phyloP scores from a whole-genome alignment of 2,797 vertebrate species.

The Gymnodraco acuticeps region DNA sequence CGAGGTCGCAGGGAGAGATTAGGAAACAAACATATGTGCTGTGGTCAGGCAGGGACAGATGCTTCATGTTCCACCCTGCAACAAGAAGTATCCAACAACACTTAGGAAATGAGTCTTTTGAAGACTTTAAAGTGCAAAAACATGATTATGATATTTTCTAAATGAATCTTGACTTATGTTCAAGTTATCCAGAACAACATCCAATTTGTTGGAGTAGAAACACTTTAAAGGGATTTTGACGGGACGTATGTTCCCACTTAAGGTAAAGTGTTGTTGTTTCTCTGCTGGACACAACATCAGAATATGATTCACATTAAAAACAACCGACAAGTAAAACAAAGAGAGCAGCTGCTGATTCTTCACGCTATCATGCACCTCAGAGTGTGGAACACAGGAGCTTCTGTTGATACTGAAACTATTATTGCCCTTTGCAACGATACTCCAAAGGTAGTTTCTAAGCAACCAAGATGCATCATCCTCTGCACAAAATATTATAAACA shows the following conservation, averaged over 20 bases:
- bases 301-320: neutral
- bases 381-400: too few species aligned
- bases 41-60: neutral
- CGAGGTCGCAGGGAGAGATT: conserved; percentile 21
- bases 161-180: conserved; percentile 1
- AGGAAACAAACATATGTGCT: conserved; percentile 40
- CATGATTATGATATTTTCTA: neutral
- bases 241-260: neutral
- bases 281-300: conserved; percentile 1
- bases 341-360: too few species aligned
- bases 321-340: neutral
- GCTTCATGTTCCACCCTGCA: neutral
- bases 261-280: neutral
- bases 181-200: conserved; percentile 8
- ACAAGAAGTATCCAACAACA: conserved; percentile 13
- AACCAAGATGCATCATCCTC: too few species aligned
- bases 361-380: too few species aligned
- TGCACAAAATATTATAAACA: too few species aligned
- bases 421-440: too few species aligned
- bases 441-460: too few species aligned
- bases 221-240: neutral
- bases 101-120: conserved; percentile 21
- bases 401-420: too few species aligned
- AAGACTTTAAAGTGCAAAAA: neutral
- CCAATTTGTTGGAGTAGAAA: neutral